Evolutionary conservation across 1,140 invertebrate species (phyloP).

Genomic region (Colletes latitarsis): DNA sequence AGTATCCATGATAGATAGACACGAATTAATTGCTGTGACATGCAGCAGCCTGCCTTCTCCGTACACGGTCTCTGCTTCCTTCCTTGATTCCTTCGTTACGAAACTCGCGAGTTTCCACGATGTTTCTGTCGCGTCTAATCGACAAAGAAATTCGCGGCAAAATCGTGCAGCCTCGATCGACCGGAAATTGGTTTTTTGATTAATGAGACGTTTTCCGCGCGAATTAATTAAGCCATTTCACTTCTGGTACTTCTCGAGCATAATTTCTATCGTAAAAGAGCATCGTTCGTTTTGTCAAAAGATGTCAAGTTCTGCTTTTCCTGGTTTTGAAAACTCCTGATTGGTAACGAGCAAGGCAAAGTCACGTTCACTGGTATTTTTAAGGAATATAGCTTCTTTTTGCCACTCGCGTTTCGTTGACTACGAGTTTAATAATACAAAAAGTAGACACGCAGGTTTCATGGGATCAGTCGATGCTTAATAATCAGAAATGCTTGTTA

Average conservation of each 20-base stretch:
- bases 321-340: not conserved
- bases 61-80: not conserved
- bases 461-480: too few relatives aligned
- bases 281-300: not conserved
- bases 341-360: not conserved
- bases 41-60: too few relatives aligned
- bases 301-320: not conserved
- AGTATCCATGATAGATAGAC: too few relatives aligned
- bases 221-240: not conserved
- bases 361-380: not conserved
- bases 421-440: slow-evolving; percentile 2
- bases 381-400: not conserved
- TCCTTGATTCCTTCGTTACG: not conserved
- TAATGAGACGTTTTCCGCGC: not conserved
- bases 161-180: not conserved
- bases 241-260: not conserved
- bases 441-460: too few relatives aligned
- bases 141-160: not conserved
- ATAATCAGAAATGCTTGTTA: too few relatives aligned
- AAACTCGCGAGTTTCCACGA: not conserved
- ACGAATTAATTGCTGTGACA: too few relatives aligned
- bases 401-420: too few relatives aligned
- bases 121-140: not conserved
- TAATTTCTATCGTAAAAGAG: too few relatives aligned
- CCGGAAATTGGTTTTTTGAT: not conserved